A percentile compares a stretch with the other conserved stretches of the same genome.
These are phyloP conservation scores for Naja naja DNA, from an alignment of 2,113 vertebrate species.

Conservation along the genomic window DNA sequence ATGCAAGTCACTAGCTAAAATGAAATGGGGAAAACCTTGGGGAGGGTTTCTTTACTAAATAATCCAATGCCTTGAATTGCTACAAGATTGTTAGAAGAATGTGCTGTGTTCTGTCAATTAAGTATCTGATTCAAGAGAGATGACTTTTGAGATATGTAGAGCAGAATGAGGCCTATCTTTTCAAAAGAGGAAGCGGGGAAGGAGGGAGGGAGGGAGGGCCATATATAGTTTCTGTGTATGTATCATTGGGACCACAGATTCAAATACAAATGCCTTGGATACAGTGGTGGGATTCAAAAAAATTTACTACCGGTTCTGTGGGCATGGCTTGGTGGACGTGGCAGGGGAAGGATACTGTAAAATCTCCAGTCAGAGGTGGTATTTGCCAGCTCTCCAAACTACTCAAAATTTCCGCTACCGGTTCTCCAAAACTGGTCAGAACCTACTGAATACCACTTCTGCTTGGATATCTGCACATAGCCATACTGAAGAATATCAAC, in stretches of 20 bases:
- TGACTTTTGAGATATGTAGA: neutral
- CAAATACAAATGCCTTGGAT: neutral
- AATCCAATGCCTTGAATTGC: neutral
- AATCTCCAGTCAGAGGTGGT: no score
- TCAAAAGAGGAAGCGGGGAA: neutral
- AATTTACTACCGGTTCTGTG: no score
- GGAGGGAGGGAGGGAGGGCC: neutral
- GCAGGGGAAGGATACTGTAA: no score
- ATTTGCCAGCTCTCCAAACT: no score
- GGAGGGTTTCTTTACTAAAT: neutral
- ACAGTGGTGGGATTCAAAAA: neutral
- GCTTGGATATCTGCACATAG: neutral
- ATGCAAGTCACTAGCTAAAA: neutral
- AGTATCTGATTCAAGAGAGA: no score
- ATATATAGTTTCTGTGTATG: neutral
- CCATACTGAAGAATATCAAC: slow-evolving; percentile 24
- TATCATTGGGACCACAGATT: neutral
- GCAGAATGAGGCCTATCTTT: neutral
- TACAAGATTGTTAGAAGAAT: neutral
- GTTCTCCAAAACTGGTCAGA: no score
- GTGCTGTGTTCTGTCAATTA: neutral
- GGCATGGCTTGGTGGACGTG: no score
- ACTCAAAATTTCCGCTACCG: no score
- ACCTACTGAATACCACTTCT: no score
- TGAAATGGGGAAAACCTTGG: neutral